A percentile compares a stretch with the other conserved stretches of the same genome.
Evolutionary conservation across 53 echinoderm and acorn worm genomes (phyloP).

Genomic region (Holothuria scabra): DNA sequence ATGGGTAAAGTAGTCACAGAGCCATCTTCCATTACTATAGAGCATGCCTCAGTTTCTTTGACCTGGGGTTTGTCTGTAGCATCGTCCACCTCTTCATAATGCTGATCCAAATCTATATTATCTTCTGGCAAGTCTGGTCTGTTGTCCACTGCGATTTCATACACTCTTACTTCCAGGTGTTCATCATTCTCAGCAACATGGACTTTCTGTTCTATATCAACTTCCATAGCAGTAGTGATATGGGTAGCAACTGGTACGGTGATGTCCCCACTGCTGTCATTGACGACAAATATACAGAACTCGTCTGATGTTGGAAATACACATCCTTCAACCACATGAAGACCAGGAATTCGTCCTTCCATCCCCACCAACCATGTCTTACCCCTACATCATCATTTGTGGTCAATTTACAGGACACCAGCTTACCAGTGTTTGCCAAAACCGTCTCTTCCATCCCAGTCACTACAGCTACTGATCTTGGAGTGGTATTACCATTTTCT

Average conservation of each 20-base stretch:
- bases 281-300: not conserved
- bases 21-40: constrained; percentile 13
- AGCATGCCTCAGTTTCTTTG: not conserved
- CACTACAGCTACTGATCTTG: not conserved
- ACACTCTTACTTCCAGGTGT: not conserved
- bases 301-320: no score
- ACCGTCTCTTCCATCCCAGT: constrained; percentile 10
- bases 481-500: not conserved
- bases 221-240: not conserved
- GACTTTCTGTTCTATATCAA: not conserved
- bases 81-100: not conserved
- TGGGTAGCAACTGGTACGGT: not conserved
- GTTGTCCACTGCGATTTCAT: constrained; percentile 7
- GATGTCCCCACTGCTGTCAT: constrained; percentile 4
- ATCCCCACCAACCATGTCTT: no score
- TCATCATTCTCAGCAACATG: not conserved
- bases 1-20: constrained; percentile 19
- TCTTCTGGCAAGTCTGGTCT: not conserved
- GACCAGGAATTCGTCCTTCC: no score
- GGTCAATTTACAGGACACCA: no score
- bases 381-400: no score
- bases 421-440: no score
- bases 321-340: no score
- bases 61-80: not conserved
- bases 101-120: not conserved